Percentiles rank a stretch among this genome's conserved stretches.
These are phyloP conservation scores for Egretta garzetta DNA, from an alignment of 2,113 vertebrate species.

Conservation along the genomic window DNA sequence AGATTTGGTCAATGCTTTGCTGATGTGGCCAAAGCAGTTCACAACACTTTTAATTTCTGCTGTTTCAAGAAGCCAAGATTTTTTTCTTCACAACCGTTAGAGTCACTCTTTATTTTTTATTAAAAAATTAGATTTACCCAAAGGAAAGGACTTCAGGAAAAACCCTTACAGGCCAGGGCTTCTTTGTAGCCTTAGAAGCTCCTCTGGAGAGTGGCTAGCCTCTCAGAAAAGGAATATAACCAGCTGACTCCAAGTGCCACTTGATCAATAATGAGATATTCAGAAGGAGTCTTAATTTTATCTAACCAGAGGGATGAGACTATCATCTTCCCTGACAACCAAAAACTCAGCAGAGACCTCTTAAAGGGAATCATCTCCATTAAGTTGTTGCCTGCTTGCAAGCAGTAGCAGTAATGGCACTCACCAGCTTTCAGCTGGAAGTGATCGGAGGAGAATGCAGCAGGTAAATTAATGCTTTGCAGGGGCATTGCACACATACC, in stretches of 20 bases:
- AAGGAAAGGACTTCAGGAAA: neutral
- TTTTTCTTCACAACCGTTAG: neutral
- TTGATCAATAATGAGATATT: slow-evolving; percentile 73
- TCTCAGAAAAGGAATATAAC: slow-evolving; percentile 53
- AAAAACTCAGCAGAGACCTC: slow-evolving; percentile 71
- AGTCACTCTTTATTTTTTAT: neutral
- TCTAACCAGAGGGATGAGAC: slow-evolving; percentile 61
- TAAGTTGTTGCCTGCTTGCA: slow-evolving; percentile 63
- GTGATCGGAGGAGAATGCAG: neutral
- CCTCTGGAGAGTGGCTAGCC: slow-evolving; percentile 24
- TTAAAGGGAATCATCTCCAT: slow-evolving; percentile 69
- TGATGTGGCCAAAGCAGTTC: neutral
- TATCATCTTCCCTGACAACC: slow-evolving; percentile 70
- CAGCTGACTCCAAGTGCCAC: slow-evolving; percentile 68
- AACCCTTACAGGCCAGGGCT: neutral
- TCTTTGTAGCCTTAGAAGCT: neutral
- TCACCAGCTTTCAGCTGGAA: slow-evolving; percentile 62
- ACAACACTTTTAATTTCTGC: neutral
- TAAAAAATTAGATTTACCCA: neutral
- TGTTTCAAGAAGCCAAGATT: neutral
- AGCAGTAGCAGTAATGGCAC: slow-evolving; percentile 46
- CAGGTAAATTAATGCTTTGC: slow-evolving; percentile 35
- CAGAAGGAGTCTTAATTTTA: slow-evolving; percentile 72
- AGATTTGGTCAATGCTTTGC: neutral
- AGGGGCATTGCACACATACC: neutral